These are phyloP conservation scores for Dipus sagitta DNA, from an alignment of 2,797 vertebrate genomes.

Conservation along the genomic window DNA sequence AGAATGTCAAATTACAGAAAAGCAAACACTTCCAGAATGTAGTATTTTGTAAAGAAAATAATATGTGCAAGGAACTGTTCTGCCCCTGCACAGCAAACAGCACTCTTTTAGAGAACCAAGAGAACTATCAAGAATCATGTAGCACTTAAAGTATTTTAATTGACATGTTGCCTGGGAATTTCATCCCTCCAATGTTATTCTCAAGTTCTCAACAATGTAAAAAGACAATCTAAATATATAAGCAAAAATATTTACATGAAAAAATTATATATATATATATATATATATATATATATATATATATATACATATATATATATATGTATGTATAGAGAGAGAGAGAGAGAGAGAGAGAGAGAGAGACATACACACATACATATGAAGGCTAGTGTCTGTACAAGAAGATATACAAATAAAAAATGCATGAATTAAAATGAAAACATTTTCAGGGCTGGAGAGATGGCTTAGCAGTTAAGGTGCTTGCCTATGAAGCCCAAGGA, in stretches of 20 bases:
- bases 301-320: no score
- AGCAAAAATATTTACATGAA: background rate
- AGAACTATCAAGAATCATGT: background rate
- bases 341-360: no score
- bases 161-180: background rate
- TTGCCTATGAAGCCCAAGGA: no score
- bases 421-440: background rate
- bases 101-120: background rate
- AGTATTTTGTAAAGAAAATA: background rate
- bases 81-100: background rate
- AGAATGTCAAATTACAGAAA: background rate
- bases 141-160: conserved; percentile 21
- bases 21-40: background rate
- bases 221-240: background rate
- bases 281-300: no score
- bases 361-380: background rate
- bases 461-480: no score
- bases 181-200: background rate
- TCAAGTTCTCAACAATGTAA: background rate
- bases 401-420: background rate
- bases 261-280: no score
- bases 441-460: no score
- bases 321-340: no score
- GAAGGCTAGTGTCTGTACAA: background rate
- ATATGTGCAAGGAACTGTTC: background rate